These are phyloP conservation scores for Corbicula japonica DNA, from an alignment of 2,888 invertebrate species.

Conservation along the genomic window DNA sequence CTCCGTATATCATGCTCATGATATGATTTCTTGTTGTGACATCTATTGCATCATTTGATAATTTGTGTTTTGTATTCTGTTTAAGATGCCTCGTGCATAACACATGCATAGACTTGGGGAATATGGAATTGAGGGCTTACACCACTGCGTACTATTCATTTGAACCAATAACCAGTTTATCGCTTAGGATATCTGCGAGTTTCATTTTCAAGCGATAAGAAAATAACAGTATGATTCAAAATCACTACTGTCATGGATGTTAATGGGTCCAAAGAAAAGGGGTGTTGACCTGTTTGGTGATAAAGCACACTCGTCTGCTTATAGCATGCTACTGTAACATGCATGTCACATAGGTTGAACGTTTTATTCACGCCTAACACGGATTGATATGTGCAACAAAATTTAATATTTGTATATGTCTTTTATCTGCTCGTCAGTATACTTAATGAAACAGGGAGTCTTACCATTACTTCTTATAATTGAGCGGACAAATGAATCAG, in stretches of 20 bases:
- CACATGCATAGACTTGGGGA: not conserved
- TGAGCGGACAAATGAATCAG: not conserved
- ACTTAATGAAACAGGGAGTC: not conserved
- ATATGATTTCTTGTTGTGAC: not conserved
- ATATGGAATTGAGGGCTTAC: not conserved
- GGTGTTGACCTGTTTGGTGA: constrained; percentile 1
- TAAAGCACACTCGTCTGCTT: constrained; percentile 9
- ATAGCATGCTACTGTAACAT: constrained; percentile 9
- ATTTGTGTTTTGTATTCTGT: not conserved
- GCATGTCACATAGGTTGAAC: constrained; percentile 9
- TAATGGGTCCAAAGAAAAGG: constrained; percentile 31
- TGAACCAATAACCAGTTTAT: not conserved
- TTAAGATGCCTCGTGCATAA: not conserved
- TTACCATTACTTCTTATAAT: not conserved
- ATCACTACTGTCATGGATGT: constrained; percentile 32
- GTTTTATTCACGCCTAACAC: constrained; percentile 12
- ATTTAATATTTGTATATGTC: constrained; percentile 25
- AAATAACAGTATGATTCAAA: constrained; percentile 46
- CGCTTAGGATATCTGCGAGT: not conserved
- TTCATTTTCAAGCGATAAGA: constrained; percentile 32
- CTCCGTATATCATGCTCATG: not conserved
- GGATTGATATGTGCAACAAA: constrained; percentile 19
- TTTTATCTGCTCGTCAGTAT: too few species aligned
- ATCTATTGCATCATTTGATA: not conserved
- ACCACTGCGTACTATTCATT: constrained; percentile 1